Base-by-base conservation (phyloP, 1,140 invertebrate genomes). In the Bombus balteatus region DNA sequence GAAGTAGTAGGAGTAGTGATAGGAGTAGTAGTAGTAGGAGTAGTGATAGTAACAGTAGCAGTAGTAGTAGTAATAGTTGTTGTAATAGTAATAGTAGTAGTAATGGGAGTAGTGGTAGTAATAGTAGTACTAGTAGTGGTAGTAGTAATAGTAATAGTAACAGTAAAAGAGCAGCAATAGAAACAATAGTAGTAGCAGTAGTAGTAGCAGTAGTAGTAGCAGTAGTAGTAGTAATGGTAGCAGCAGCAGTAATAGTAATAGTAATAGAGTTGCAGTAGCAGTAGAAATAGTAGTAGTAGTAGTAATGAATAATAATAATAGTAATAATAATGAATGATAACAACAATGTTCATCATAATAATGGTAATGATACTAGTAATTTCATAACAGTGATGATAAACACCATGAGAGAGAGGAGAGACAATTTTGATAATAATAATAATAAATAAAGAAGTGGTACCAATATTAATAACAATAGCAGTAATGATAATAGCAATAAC, bases 401-500 rank as follows among this genome's bases (percentile, higher is more conserved):
- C 9, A 82, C 37, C 2, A 37, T 68, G 22, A 32, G 3, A 73
- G 68, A 70, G 59, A 66, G 2, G 57, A 59, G 59, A 66, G 15
- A 81, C 70, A n/a, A 72, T 81, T n/a, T 28, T 66, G 37, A 65
- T 77, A 18, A 73, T 71, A 59, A 85, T 41, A 68, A 65, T 62
- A 79, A 57, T 84, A 85, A 79, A 79, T 78, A 78, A 71, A 71
- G 68, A 22, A 72, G 41, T 65, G 32, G n/a, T 85, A 57, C 28
- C 28, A 59, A 72, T 57, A 72, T 71, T 18, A 57, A 32, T 85
- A 85, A 80, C 18, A 85, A 10, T 62, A 79, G 53, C 12, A 71
- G 47, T 74, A 37, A 28, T 83, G 37, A 6, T 59, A 32, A 57
- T 43, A 59, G 15, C 65, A 25, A 53, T 47, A n/a, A 76, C 9